phyloP scores from a whole-genome alignment of 1,140 invertebrate species.

The Drosophila varians region DNA sequence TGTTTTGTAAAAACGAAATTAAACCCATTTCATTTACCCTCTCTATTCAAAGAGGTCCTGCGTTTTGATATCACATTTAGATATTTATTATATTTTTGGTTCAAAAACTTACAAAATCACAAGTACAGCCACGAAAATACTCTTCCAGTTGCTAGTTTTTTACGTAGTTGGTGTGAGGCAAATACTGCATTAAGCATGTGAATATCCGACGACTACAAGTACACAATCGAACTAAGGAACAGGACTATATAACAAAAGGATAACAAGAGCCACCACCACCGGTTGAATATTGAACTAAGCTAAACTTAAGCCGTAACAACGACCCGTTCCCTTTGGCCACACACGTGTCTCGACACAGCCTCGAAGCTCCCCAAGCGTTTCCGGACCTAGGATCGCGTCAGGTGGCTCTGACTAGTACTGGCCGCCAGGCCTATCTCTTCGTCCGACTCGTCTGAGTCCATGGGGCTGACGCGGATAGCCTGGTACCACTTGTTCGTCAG shows the following conservation, averaged over 20 bases:
- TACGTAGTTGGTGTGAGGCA: background rate
- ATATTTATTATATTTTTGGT: constrained; percentile 54
- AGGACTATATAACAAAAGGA: background rate
- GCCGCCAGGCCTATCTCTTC: constrained; percentile 73
- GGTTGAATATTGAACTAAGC: constrained; percentile 2
- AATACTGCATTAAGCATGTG: constrained; percentile 59
- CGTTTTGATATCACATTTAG: constrained; percentile 38
- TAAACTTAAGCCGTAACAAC: constrained; percentile 14
- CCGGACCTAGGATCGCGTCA: constrained; percentile 61
- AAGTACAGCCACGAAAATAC: constrained; percentile 35
- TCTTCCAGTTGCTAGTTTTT: background rate
- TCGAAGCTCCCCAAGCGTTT: constrained; percentile 3
- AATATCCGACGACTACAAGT: constrained; percentile 14
- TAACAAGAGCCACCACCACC: constrained; percentile 26
- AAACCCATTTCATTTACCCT: background rate
- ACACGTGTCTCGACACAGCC: constrained; percentile 24
- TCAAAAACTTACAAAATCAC: constrained; percentile 48
- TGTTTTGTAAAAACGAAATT: background rate
- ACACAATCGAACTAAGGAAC: background rate
- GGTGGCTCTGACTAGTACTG: constrained; percentile 72
- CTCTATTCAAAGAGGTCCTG: background rate
- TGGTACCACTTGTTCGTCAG: constrained; percentile 98
- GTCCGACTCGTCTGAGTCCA: constrained; percentile 87
- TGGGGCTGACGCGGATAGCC: constrained; percentile 92
- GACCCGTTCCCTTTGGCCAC: constrained; percentile 44